Evolutionary conservation across 2,113 vertebrate genomes (phyloP).

Genomic region (Argyrosomus japonicus): DNA sequence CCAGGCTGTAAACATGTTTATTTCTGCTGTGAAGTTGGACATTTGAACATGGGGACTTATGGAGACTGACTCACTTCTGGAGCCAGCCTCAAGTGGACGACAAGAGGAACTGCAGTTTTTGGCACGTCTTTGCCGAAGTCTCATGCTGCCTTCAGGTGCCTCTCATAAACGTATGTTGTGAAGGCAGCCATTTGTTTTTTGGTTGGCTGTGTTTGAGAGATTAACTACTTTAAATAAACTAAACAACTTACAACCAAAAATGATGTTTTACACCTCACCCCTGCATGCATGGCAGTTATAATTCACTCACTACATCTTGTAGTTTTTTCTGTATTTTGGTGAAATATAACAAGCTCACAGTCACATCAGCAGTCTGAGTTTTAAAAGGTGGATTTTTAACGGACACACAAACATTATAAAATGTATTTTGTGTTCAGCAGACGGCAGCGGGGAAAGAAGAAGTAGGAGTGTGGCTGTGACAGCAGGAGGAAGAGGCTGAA

Average conservation of each 20-base stretch:
- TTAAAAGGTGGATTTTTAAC: not conserved
- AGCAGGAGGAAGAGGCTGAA: slow-evolving; percentile 29
- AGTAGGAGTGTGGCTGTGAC: slow-evolving; percentile 29
- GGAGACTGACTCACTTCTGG: too few relatives aligned
- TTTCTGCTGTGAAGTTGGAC: too few relatives aligned
- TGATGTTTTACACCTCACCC: not conserved
- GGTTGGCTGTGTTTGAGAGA: not conserved
- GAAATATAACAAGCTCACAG: not conserved
- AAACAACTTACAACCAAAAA: not conserved
- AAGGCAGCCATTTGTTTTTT: not conserved
- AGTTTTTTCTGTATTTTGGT: not conserved
- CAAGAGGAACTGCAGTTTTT: not conserved
- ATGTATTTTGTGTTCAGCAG: not conserved
- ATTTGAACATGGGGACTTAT: too few relatives aligned
- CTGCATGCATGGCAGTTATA: too few relatives aligned
- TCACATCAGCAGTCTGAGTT: not conserved
- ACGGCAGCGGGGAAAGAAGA: slow-evolving; percentile 4
- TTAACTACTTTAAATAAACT: not conserved
- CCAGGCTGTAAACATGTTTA: too few relatives aligned
- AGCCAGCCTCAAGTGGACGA: too few relatives aligned
- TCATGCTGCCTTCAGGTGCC: slow-evolving; percentile 19
- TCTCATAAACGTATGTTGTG: not conserved
- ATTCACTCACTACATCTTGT: not conserved
- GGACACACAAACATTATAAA: not conserved
- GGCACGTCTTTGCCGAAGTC: too few relatives aligned